Base-by-base conservation (phyloP, 2,797 vertebrate genomes). In the Phoeniculus purpureus region DNA sequence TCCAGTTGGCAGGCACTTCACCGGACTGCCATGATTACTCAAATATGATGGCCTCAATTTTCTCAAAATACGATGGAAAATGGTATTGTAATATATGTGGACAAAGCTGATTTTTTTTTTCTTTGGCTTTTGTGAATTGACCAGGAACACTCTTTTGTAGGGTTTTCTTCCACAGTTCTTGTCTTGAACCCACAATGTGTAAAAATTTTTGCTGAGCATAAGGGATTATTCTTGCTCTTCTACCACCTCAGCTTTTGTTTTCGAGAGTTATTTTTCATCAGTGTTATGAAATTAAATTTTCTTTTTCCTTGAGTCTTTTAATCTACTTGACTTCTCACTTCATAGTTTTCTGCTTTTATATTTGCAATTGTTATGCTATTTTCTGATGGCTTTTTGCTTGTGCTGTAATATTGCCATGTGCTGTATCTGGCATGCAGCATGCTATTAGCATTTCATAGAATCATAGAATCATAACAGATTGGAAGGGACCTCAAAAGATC, bases 331-430 rank as follows among this genome's bases (percentile, higher is more conserved):
- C 40, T 64, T 45, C 11, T 8, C 5, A 56, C 8, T 60, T 62
- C 4, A 3, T 12, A 5, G 66, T 73, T 70, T 81, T 26, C 20
- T 40, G 18, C 52, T 86, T 79, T 56, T 45, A 21, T 12, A 2
- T 51, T 67, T 90, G 85, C 3, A 4, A 15, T 59, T 10, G 3
- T 0, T 1, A 45, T 5, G 7, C 54, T 76, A 19, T 55, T 54
- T 66, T 55, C 21, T 22, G 59, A 7, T 0, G 0, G 37, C 78
- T 65, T 43, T 3, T 0, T 25, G 60, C 45, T n/a, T 55, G 15
- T 10, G 9, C 58, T 88, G 7, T 22, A 52, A 7, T 29, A 27
- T 7, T 15, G 32, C 29, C 1, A 1, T 0, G 0, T 66, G 29
- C 23, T 3, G 0, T 83, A 81, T 55, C n/a, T 61, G 70, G 7